phyloP scores from a whole-genome alignment of 1,140 invertebrate genomes.

The Formica selysi region DNA sequence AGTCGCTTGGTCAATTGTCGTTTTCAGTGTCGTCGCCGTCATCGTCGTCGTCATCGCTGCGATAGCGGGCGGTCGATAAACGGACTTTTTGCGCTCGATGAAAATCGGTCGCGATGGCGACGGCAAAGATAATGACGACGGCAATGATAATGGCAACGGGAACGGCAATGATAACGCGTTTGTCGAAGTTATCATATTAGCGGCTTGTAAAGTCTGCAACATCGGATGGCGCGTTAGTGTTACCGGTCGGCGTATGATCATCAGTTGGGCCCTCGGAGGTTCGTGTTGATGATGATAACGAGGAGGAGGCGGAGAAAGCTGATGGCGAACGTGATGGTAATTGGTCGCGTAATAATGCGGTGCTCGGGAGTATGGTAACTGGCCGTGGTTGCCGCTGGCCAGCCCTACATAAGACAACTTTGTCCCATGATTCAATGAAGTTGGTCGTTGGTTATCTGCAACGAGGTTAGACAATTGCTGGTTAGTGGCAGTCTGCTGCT shows the following conservation, averaged over 20 bases:
- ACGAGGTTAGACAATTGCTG: conserved; percentile 83
- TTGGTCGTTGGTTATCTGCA: conserved; percentile 82
- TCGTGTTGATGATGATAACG: conserved; percentile 69
- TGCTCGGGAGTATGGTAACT: conserved; percentile 78
- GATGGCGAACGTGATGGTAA: conserved; percentile 69
- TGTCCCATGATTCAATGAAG: conserved; percentile 78
- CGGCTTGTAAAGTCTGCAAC: conserved; percentile 70
- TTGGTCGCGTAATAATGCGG: conserved; percentile 72
- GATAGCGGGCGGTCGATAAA: conserved; percentile 71
- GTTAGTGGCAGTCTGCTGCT: conserved; percentile 74
- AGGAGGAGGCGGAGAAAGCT: conserved; percentile 56
- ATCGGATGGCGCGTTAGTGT: conserved; percentile 73
- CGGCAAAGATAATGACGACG: conserved; percentile 63
- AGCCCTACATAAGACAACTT: conserved; percentile 78
- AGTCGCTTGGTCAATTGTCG: conserved; percentile 24
- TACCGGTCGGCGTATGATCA: conserved; percentile 76
- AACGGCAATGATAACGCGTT: conserved; percentile 74
- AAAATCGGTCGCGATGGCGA: conserved; percentile 70
- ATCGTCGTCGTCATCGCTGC: conserved; percentile 40
- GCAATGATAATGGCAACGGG: conserved; percentile 66
- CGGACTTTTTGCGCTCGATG: conserved; percentile 80
- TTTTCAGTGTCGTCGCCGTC: conserved; percentile 28
- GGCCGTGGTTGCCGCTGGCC: conserved; percentile 45
- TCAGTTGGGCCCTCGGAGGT: conserved; percentile 77
- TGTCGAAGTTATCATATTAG: conserved; percentile 30